phyloP scores from a whole-genome alignment of 2,113 vertebrate species.

The Peromyscus maniculatus region DNA sequence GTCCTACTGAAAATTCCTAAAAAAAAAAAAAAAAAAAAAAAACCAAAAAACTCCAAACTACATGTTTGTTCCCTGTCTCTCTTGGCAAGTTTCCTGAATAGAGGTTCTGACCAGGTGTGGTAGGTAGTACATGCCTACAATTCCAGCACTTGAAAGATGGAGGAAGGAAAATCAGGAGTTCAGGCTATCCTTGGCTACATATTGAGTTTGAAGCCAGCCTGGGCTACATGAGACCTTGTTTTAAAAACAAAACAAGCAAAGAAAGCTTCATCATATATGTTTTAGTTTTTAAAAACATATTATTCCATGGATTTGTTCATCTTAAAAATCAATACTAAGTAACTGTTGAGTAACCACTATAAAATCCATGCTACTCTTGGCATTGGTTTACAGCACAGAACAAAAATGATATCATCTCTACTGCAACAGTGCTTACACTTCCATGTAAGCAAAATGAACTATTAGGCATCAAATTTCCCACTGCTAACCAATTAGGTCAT shows the following conservation, averaged over 20 bases:
- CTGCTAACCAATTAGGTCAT: neutral
- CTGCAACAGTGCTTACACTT: neutral
- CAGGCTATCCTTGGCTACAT: neutral
- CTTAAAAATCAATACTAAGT: constrained; percentile 27
- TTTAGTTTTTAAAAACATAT: constrained; percentile 9
- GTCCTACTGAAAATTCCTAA: neutral
- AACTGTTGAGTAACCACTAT: neutral
- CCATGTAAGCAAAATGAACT: constrained; percentile 11
- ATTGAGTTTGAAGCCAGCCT: neutral
- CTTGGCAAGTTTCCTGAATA: constrained; percentile 20
- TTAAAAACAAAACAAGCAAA: neutral
- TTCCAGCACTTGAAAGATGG: neutral
- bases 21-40: neutral
- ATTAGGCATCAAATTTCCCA: constrained; percentile 40
- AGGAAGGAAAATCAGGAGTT: neutral
- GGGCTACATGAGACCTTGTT: neutral
- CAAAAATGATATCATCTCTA: constrained; percentile 14
- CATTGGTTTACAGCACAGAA: neutral
- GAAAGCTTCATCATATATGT: neutral
- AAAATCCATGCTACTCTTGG: neutral
- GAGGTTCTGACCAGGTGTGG: neutral
- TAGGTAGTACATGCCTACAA: neutral
- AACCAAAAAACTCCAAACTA: neutral
- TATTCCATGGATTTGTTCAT: constrained; percentile 27
- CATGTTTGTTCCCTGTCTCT: neutral